Conservation (phyloP, 2,797 vertebrate species). For the Falco naumanni region DNA sequence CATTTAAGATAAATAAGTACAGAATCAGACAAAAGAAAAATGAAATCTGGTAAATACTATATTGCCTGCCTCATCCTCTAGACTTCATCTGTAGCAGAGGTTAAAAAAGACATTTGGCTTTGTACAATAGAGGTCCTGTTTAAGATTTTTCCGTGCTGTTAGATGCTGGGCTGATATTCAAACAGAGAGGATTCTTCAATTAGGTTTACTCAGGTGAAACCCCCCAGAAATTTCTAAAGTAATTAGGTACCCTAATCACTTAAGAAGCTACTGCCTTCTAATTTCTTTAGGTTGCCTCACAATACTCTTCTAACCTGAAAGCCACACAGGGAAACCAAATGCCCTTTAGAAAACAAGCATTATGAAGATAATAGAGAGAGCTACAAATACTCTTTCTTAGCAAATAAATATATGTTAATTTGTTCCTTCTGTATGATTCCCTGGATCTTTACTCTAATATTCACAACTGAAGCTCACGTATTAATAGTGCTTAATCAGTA, state of each 20-base stretch:
- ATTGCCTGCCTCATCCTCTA: neutral
- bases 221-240: neutral
- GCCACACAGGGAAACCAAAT: neutral
- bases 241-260: neutral
- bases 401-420: neutral
- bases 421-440: neutral
- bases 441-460: neutral
- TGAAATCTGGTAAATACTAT: neutral
- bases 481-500: neutral
- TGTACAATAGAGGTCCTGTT: neutral
- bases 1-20: neutral
- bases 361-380: neutral
- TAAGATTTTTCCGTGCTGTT: neutral
- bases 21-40: neutral
- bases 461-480: neutral
- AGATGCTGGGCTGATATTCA: neutral
- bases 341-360: neutral
- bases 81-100: neutral
- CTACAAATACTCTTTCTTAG: neutral
- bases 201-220: neutral
- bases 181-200: neutral
- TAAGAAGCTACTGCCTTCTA: neutral
- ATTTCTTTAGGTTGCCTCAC: neutral
- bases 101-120: neutral
- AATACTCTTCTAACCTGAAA: neutral